These are phyloP conservation scores for Crypturellus tataupa DNA, from an alignment of 2,797 vertebrate genomes.

Conservation along the genomic window DNA sequence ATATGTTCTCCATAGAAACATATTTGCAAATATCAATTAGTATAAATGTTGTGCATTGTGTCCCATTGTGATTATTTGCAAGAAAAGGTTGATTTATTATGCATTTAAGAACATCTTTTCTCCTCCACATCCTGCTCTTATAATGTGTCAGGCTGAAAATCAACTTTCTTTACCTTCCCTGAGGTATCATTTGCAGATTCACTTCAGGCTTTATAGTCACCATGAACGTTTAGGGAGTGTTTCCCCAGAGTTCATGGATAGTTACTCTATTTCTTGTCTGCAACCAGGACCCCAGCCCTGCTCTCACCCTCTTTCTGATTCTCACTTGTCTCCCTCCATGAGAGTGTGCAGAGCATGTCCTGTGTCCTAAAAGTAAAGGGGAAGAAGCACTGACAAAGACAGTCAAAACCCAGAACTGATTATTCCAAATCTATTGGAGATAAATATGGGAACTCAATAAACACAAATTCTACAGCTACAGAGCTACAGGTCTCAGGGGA, in stretches of 20 bases:
- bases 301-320: not conserved
- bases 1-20: not conserved
- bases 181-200: not conserved
- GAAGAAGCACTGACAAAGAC: not conserved
- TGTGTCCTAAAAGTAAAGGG: not conserved
- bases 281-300: not conserved
- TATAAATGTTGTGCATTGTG: not conserved
- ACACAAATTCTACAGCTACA: fast-evolving
- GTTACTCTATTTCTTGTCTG: not conserved
- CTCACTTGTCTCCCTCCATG: fast-evolving
- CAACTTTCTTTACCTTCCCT: not conserved
- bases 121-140: not conserved
- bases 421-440: not conserved
- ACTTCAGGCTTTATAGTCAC: not conserved
- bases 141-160: not conserved
- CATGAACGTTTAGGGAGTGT: not conserved
- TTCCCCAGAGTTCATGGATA: not conserved
- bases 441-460: not conserved
- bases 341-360: not conserved
- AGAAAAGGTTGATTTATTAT: not conserved
- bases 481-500: not conserved
- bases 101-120: not conserved
- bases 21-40: not conserved
- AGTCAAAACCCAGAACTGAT: not conserved
- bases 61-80: not conserved